Evolutionary conservation across 2,113 vertebrate species (phyloP).

Genomic region (Sylvia atricapilla): DNA sequence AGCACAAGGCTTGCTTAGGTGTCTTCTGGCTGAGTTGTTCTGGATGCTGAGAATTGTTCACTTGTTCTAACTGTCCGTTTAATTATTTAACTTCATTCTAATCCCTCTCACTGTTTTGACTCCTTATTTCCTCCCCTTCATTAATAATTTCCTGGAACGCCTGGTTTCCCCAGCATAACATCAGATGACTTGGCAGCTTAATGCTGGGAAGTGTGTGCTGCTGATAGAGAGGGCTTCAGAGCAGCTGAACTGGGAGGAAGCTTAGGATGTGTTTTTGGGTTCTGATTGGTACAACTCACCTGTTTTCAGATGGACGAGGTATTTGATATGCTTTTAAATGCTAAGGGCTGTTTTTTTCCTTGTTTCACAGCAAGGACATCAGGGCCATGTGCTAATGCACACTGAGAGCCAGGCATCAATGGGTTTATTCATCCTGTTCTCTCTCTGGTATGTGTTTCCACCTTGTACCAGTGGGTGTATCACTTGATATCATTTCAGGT

Average conservation of each 20-base stretch:
- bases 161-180: not conserved
- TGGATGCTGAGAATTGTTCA: not conserved
- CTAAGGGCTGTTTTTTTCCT: not conserved
- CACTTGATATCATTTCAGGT: not conserved
- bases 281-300: not conserved
- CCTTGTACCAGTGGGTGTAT: not conserved
- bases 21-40: not conserved
- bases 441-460: not conserved
- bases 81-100: not conserved
- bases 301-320: not conserved
- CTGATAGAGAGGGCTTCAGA: not conserved
- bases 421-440: not conserved
- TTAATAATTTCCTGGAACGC: not conserved
- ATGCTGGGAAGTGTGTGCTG: not conserved
- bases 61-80: not conserved
- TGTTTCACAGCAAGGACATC: not conserved
- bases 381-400: not conserved
- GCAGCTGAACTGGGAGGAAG: not conserved
- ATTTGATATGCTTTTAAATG: not conserved
- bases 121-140: not conserved
- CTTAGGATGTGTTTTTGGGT: rapidly evolving
- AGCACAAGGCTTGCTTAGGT: not conserved
- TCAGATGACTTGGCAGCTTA: not conserved
- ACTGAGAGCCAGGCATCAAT: not conserved
- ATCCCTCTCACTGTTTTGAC: not conserved